Percentiles rank a stretch among this genome's conserved stretches.
phyloP scores from a whole-genome alignment of 2,797 vertebrate genomes.

The Lepus townsendii region DNA sequence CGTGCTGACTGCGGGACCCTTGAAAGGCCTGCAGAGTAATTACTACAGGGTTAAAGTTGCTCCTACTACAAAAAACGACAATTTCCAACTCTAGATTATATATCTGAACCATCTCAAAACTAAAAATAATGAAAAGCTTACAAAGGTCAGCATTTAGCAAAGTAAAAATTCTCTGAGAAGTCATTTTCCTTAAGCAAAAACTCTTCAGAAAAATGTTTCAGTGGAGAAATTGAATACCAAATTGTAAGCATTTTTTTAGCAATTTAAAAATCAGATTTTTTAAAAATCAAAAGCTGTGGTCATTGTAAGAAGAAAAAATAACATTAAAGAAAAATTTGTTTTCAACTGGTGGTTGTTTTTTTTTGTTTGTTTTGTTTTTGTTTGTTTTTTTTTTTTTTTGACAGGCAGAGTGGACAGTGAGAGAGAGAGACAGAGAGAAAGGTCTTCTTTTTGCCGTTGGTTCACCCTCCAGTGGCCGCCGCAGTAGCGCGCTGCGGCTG shows the following conservation, averaged over 20 bases:
- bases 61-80: constrained; percentile 65
- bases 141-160: constrained; percentile 58
- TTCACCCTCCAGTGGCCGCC: too few relatives aligned
- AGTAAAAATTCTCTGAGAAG: constrained; percentile 4
- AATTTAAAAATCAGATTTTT: constrained; percentile 47
- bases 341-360: neutral
- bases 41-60: constrained; percentile 67
- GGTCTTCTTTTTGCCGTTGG: too few relatives aligned
- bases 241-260: constrained; percentile 23
- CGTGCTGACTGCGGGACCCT: constrained; percentile 67
- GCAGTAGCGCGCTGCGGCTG: too few relatives aligned
- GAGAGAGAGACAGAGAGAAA: too few relatives aligned
- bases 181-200: constrained; percentile 16
- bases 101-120: constrained; percentile 72
- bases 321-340: neutral
- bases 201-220: constrained; percentile 20
- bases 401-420: too few relatives aligned
- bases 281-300: neutral
- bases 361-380: neutral
- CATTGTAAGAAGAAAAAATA: neutral
- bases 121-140: constrained; percentile 70
- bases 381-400: too few relatives aligned
- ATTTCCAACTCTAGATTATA: constrained; percentile 68
- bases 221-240: constrained; percentile 42
- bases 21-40: constrained; percentile 72